These are phyloP conservation scores for Semnornis frantzii DNA, from an alignment of 2,113 vertebrate genomes.

Conservation along the genomic window DNA sequence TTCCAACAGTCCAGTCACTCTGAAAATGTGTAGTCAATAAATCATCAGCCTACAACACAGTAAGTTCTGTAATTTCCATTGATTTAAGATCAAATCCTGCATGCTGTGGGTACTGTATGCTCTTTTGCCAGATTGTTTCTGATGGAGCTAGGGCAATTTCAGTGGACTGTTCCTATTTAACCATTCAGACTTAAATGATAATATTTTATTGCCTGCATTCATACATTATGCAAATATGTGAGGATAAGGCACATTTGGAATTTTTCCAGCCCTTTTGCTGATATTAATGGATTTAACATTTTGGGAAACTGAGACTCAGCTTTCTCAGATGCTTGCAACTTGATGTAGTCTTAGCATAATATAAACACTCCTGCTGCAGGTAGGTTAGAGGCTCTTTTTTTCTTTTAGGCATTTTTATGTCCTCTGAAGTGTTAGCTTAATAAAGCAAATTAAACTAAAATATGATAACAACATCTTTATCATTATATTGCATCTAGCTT, in stretches of 20 bases:
- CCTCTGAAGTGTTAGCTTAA: neutral
- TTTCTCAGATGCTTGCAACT: neutral
- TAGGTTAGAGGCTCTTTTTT: neutral
- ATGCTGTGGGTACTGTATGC: neutral
- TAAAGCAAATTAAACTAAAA: neutral
- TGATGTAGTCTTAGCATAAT: neutral
- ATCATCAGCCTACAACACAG: neutral
- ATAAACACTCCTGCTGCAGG: neutral
- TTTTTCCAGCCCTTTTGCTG: neutral
- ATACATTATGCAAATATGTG: neutral
- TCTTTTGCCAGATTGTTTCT: neutral
- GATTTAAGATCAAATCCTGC: neutral
- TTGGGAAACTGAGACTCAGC: neutral
- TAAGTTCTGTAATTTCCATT: neutral
- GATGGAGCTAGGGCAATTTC: neutral
- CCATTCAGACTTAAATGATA: neutral
- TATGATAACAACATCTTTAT: neutral
- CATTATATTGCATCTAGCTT: neutral
- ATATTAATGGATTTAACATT: neutral
- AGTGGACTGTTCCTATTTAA: neutral
- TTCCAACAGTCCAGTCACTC: neutral
- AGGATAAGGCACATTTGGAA: neutral
- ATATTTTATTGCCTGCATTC: neutral
- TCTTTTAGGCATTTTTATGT: neutral
- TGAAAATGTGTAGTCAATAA: neutral